These are phyloP conservation scores for Harpalus rufipes DNA, from an alignment of 2,888 invertebrate genomes.

Conservation along the genomic window DNA sequence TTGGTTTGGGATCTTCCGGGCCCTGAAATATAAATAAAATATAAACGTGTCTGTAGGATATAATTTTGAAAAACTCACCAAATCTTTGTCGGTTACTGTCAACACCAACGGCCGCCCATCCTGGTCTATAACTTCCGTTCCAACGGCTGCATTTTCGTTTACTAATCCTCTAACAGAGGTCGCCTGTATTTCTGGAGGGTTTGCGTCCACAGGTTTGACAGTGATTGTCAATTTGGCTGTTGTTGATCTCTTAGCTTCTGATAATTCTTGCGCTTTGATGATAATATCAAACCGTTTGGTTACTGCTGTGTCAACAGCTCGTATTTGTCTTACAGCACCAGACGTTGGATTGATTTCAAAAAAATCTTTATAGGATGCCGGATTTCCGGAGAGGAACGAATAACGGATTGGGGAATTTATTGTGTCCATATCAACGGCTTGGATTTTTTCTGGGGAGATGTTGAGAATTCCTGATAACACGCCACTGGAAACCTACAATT, in stretches of 20 bases:
- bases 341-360: conserved; percentile 90
- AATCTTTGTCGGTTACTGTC: conserved; percentile 90
- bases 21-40: conserved; percentile 79
- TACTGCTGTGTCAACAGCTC: conserved; percentile 88
- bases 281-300: conserved; percentile 89
- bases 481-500: conserved; percentile 86
- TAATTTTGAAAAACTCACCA: conserved; percentile 82
- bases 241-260: conserved; percentile 88
- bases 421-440: conserved; percentile 94
- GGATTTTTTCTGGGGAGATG: conserved; percentile 91
- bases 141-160: conserved; percentile 91
- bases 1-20: conserved; percentile 88
- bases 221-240: conserved; percentile 90
- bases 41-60: background rate
- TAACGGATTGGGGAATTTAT: conserved; percentile 90
- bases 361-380: conserved; percentile 87
- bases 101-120: conserved; percentile 85
- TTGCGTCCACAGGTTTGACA: conserved; percentile 92
- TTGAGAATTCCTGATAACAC: conserved; percentile 90
- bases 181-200: conserved; percentile 88
- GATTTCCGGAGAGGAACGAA: conserved; percentile 89
- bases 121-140: conserved; percentile 87
- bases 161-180: conserved; percentile 88
- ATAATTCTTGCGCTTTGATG: conserved; percentile 91
- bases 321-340: conserved; percentile 89